Evolutionary conservation across 2,888 invertebrate species (phyloP).

Genomic region (Tetragonula carbonaria): DNA sequence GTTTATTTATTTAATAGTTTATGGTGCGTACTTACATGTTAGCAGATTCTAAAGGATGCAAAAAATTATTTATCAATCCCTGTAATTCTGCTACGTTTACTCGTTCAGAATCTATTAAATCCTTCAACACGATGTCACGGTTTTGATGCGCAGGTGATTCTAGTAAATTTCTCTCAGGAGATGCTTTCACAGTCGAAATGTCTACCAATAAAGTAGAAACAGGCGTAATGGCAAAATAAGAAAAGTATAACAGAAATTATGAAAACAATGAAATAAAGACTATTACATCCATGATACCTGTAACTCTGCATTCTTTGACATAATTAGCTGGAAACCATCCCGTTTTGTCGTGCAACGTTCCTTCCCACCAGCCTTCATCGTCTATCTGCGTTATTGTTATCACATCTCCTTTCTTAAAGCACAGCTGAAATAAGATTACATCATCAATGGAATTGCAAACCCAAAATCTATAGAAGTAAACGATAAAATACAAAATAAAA

Average conservation of each 20-base stretch:
- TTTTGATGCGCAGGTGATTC: conserved; percentile 85
- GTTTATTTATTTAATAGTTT: neutral
- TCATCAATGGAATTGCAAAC: neutral
- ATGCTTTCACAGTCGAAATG: conserved; percentile 87
- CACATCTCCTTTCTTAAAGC: conserved; percentile 97
- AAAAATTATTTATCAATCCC: conserved; percentile 92
- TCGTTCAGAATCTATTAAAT: conserved; percentile 96
- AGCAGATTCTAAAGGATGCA: conserved; percentile 94
- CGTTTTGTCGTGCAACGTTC: conserved; percentile 96
- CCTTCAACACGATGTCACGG: conserved; percentile 93
- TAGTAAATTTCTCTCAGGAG: conserved; percentile 87
- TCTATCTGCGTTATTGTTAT: conserved; percentile 98
- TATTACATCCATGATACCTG: conserved; percentile 44
- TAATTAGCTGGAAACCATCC: conserved; percentile 99
- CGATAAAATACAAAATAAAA: neutral
- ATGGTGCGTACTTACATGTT: conserved; percentile 89
- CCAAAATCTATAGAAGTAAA: neutral
- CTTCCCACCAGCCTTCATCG: conserved; percentile 99
- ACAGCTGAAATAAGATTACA: conserved; percentile 87
- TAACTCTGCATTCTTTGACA: conserved; percentile 94
- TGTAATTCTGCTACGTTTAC: conserved; percentile 96
- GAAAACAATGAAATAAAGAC: neutral
- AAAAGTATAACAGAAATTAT: neutral
- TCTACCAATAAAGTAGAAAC: conserved; percentile 80
- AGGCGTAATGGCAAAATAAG: neutral